Percentiles rank a stretch among this genome's conserved stretches.
These are phyloP conservation scores for Caenorhabditis sinica DNA, from an alignment of 2,888 invertebrate species.

Conservation along the genomic window DNA sequence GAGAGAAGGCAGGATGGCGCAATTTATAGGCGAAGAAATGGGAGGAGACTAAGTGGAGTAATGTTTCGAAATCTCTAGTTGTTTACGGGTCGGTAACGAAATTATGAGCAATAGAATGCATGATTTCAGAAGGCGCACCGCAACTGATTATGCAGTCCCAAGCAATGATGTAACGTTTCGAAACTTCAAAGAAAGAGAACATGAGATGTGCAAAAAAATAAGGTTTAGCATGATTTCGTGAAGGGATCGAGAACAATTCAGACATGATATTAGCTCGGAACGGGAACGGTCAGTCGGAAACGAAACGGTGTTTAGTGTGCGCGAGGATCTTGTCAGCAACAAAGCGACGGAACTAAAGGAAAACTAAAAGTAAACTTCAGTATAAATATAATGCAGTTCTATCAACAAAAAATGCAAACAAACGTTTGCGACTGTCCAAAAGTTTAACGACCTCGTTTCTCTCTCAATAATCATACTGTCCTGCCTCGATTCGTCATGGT, in stretches of 20 bases:
- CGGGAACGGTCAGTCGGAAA: no score
- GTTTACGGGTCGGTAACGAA: constrained; percentile 12
- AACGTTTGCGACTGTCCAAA: constrained; percentile 11
- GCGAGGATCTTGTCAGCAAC: no score
- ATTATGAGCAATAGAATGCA: constrained; percentile 26
- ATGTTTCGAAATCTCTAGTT: constrained; percentile 41
- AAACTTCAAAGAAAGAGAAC: background rate
- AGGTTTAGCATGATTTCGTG: no score
- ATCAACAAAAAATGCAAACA: constrained; percentile 1
- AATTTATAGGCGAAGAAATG: constrained; percentile 29
- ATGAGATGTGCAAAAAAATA: no score
- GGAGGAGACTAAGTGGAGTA: constrained; percentile 28
- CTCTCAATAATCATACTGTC: background rate
- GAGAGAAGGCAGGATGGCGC: constrained; percentile 19
- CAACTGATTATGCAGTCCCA: background rate
- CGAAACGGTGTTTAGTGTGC: no score
- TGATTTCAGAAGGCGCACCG: constrained; percentile 5
- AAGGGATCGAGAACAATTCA: no score
- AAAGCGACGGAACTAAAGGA: no score
- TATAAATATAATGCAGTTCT: background rate
- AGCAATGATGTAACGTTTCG: background rate
- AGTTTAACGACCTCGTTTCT: constrained; percentile 9
- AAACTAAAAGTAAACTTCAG: no score
- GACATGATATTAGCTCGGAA: no score
- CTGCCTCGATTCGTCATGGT: constrained; percentile 3